These are phyloP conservation scores for Iphiclides podalirius DNA, from an alignment of 2,888 invertebrate genomes.

Conservation along the genomic window DNA sequence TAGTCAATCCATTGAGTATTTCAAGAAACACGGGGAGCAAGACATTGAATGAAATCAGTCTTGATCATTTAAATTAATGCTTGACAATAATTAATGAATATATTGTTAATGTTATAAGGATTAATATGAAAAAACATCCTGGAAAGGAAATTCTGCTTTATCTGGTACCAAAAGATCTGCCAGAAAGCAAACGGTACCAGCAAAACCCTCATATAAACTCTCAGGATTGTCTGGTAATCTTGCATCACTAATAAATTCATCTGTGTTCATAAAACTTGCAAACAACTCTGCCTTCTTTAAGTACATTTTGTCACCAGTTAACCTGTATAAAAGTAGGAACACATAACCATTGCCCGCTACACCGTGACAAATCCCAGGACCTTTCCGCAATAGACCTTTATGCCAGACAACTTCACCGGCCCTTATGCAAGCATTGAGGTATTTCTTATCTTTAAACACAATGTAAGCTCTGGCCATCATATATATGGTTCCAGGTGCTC, in stretches of 20 bases:
- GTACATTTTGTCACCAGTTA: constrained; percentile 86
- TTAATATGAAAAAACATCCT: constrained; percentile 82
- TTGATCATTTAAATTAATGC: too few relatives aligned
- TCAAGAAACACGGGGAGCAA: too few relatives aligned
- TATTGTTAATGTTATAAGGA: too few relatives aligned
- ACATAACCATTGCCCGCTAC: constrained; percentile 91
- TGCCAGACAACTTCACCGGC: constrained; percentile 90
- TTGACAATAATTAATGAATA: too few relatives aligned
- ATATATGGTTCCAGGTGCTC: constrained; percentile 90
- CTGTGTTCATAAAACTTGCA: constrained; percentile 85
- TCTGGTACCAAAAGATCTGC: constrained; percentile 87
- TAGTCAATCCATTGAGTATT: too few relatives aligned
- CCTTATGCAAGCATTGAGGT: constrained; percentile 82
- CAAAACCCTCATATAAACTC: constrained; percentile 92
- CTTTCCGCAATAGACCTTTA: constrained; percentile 90
- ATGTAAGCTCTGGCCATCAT: constrained; percentile 90
- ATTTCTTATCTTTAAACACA: constrained; percentile 86
- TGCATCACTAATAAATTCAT: constrained; percentile 83
- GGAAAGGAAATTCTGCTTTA: constrained; percentile 90
- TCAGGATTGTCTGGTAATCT: constrained; percentile 90
- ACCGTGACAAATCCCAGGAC: constrained; percentile 95
- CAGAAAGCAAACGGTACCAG: constrained; percentile 91
- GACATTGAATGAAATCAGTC: too few relatives aligned
- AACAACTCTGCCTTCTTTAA: constrained; percentile 87
- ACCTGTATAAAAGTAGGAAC: constrained; percentile 86